Evolutionary conservation across 2,888 invertebrate species (phyloP).

Genomic region (Geotrupes spiniger): DNA sequence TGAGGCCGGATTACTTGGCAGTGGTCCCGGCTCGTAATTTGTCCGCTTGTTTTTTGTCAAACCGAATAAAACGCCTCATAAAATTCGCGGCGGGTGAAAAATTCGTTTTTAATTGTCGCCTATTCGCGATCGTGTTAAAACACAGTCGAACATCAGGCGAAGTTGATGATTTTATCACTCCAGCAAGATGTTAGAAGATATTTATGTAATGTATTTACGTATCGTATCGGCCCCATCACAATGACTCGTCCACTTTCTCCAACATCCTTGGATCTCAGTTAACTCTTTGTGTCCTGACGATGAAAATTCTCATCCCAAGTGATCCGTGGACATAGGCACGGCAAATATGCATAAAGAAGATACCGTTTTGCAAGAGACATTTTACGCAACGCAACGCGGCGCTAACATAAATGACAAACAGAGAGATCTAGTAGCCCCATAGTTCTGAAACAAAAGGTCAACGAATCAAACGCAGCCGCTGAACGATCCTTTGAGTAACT

Average conservation of each 20-base stretch:
- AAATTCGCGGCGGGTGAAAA: background rate
- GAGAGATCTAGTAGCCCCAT: background rate
- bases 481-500: slow-evolving; percentile 1
- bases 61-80: background rate
- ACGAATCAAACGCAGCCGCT: background rate
- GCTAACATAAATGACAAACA: too few relatives aligned
- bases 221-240: background rate
- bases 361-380: too few relatives aligned
- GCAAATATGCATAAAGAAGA: too few relatives aligned
- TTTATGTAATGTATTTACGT: background rate
- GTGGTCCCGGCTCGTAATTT: slow-evolving; percentile 4
- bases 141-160: background rate
- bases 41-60: background rate
- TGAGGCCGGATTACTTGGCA: background rate
- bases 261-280: too few relatives aligned
- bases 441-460: slow-evolving; percentile 6
- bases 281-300: too few relatives aligned
- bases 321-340: too few relatives aligned
- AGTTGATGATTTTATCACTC: too few relatives aligned
- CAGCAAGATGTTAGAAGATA: too few relatives aligned
- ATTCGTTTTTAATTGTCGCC: too few relatives aligned
- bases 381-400: too few relatives aligned
- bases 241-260: too few relatives aligned
- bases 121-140: slow-evolving; percentile 4
- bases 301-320: too few relatives aligned